Base-by-base conservation (phyloP, 2,113 vertebrate genomes). In the Capreolus pygargus region DNA sequence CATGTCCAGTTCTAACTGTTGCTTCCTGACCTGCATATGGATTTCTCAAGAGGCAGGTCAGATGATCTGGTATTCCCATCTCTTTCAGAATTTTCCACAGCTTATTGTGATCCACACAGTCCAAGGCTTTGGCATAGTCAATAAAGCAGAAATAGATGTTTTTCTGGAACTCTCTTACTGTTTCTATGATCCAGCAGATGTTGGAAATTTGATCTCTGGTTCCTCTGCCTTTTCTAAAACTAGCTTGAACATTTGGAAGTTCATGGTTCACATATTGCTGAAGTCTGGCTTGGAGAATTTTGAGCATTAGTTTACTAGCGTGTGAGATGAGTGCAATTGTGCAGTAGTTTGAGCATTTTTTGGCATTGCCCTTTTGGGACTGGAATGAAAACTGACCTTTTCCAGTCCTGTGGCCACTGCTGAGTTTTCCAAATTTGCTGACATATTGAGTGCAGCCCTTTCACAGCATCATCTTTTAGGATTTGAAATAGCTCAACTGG, bases 241-340 rank as follows among this genome's bases (percentile, higher is more conserved):
- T 33, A 67, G 33, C 61, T n/a, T 67, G 61, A 67, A 19, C 16
- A 67, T 67, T 16, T 5, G 33, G 61, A 19, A 67, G 33, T n/a
- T n/a, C 61, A n/a, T 0, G 1, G 33, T 19, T 67, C 33, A n/a
- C 2, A 0, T 67, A 67, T 10, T 67, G 2, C 33, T 67, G 33
- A 67, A 67, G 61, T 8, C 16, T n/a, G 64, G 33, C 64, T 67
- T 67, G 64, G 33, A 9, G 33, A n/a, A 10, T 67, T n/a, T 67
- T 67, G 64, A 67, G 64, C 33, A n/a, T 67, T 19, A n/a, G 16
- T 67, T 19, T 67, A 67, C 64, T 67, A 67, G 64, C 1, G 1
- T n/a, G 33, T 67, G 64, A 67, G 16, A 10, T 67, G 33, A 67
- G 8, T 67, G 33, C 64, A n/a, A 19, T 10, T n/a, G 7, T 67